Base-by-base conservation (phyloP, 2,113 vertebrate species). In the Progne subis region DNA sequence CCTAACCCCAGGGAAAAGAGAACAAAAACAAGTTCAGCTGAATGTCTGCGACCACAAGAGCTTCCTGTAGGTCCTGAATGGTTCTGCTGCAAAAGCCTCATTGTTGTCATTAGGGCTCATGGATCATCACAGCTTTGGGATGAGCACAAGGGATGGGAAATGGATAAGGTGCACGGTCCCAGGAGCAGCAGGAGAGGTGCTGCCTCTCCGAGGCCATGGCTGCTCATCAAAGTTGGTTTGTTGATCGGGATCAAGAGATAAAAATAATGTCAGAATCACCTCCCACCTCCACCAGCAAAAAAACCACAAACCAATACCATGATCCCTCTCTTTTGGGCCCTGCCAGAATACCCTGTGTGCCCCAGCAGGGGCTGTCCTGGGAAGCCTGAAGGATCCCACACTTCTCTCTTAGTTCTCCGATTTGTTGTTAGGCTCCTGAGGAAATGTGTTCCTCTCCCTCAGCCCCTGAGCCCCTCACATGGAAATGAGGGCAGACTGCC, bases 191-290 rank as follows among this genome's bases (percentile, higher is more conserved):
- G 69, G 49, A 52, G 55, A 46, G 41, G 6, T 71, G 65, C 89
- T 53, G 31, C 28, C 21, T 31, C 46, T 92, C 5, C 0, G 1
- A 46, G 55, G 76, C 53, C 52, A 8, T 0, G 2, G 23, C 52
- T 79, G 34, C 39, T 39, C 44, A 15, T 75, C 64, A 24, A 23
- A 84, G 32, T 43, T 37, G 28, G 31, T 50, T 72, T 88, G 50
- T n/a, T 88, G 37, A 50, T 81, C 8, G 25, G 43, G 29, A 88
- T 26, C 1, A 0, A 63, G 55, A 80, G 46, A 69, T 60, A 23
- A 74, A 91, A 83, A 65, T 19, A 18, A 31, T 0, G 5, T 49
- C 49, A 53, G 50, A n/a, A 29, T 46, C 34, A 28, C 1, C 18
- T 41, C 41, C 43, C 1, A 0, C 28, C 31, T 65, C 14, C 41